Conservation (phyloP, 2,113 vertebrate genomes). For the Melanerpes aurifrons region DNA sequence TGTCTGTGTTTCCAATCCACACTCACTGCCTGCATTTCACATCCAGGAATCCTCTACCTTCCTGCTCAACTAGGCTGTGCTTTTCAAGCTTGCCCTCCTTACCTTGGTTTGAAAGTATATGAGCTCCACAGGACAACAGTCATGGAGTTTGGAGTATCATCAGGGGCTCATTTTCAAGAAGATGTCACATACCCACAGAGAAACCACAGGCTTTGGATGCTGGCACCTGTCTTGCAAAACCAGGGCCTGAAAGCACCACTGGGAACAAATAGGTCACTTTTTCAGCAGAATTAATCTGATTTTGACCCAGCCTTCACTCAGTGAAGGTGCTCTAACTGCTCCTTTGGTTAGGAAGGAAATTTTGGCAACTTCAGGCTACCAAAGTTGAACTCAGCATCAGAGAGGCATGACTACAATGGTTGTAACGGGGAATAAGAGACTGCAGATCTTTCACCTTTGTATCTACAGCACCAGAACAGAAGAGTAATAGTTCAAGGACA, state of each 20-base stretch:
- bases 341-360: neutral
- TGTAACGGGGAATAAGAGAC: neutral
- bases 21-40: neutral
- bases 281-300: neutral
- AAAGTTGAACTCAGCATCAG: neutral
- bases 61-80: neutral
- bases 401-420: neutral
- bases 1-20: accelerated
- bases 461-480: neutral
- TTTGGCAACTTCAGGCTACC: neutral
- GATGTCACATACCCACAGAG: neutral
- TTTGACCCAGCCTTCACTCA: neutral
- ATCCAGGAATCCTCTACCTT: neutral
- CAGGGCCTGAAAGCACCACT: neutral
- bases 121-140: neutral
- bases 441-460: neutral
- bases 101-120: neutral
- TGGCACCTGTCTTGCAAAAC: neutral
- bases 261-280: neutral
- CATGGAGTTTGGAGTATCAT: neutral
- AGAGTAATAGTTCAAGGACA: neutral
- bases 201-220: neutral
- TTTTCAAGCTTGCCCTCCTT: neutral
- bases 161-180: neutral
- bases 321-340: neutral